phyloP scores from a whole-genome alignment of 2,888 invertebrate genomes.

The Oligia latruncula region DNA sequence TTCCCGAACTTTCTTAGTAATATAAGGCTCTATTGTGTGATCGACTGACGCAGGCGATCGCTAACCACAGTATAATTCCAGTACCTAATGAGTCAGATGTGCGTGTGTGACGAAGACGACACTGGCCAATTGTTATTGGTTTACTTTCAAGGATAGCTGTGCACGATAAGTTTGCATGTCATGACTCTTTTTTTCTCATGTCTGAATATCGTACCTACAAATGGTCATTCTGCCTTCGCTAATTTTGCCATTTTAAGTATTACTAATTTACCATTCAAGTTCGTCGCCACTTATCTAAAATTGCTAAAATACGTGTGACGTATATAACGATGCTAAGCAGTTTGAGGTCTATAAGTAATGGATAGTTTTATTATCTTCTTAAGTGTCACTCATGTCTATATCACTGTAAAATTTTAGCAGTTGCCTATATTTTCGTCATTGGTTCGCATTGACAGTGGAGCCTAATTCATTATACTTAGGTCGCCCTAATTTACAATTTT shows the following conservation, averaged over 20 bases:
- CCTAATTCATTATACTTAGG: neutral
- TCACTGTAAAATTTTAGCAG: neutral
- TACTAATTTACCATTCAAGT: neutral
- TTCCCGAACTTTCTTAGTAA: constrained; percentile 35
- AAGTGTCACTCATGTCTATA: neutral
- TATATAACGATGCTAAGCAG: neutral
- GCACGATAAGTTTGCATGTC: constrained; percentile 35
- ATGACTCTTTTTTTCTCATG: constrained; percentile 21
- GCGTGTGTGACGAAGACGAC: constrained; percentile 43
- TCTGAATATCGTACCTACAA: constrained; percentile 5
- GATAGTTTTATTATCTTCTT: neutral
- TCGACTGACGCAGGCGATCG: constrained; percentile 67
- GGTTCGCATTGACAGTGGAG: neutral
- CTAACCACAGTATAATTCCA: constrained; percentile 67
- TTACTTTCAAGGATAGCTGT: constrained; percentile 38
- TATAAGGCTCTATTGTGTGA: constrained; percentile 24
- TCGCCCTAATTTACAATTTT: neutral
- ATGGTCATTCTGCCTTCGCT: neutral
- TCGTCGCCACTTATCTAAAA: neutral
- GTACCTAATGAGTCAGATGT: constrained; percentile 64
- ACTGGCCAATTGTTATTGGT: constrained; percentile 51
- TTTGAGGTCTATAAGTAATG: neutral
- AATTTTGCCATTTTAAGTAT: constrained; percentile 1
- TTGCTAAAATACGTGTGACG: too few relatives aligned
- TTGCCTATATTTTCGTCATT: neutral